These are phyloP conservation scores for Protobothrops flavoviridis DNA, from an alignment of 2,113 vertebrate genomes.

Conservation along the genomic window DNA sequence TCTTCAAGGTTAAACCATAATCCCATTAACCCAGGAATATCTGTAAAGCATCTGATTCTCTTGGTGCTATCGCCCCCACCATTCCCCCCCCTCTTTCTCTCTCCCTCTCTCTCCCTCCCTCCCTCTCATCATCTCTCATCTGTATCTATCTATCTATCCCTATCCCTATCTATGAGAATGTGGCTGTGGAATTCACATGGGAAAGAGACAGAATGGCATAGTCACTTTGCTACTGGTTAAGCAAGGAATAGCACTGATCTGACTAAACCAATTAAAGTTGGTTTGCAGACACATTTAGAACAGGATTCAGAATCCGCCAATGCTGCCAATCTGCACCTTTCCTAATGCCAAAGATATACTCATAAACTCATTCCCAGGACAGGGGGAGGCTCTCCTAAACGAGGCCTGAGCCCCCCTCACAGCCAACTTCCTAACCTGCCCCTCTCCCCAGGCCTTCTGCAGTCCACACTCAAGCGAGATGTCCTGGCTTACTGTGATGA, in stretches of 20 bases:
- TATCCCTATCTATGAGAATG: too few species aligned
- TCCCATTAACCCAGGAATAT: not conserved
- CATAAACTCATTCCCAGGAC: not conserved
- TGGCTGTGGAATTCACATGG: not conserved
- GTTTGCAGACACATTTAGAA: not conserved
- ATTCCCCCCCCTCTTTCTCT: not conserved
- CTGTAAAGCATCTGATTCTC: not conserved
- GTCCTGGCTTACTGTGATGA: not conserved
- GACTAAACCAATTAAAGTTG: not conserved
- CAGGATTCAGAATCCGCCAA: not conserved
- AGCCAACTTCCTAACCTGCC: not conserved
- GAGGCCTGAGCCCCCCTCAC: not conserved
- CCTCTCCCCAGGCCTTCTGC: too few species aligned
- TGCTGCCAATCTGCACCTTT: not conserved
- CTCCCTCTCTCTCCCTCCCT: too few species aligned
- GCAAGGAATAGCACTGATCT: not conserved
- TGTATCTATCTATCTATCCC: too few species aligned
- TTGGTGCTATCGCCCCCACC: not conserved
- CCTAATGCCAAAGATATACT: not conserved
- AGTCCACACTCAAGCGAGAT: not conserved
- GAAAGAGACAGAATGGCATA: not conserved
- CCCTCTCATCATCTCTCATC: too few species aligned
- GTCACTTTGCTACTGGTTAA: not conserved
- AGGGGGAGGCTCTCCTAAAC: not conserved
- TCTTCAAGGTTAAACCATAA: not conserved